Evolutionary conservation across 2,113 vertebrate genomes (phyloP).

Genomic region (cattle (Bos taurus)): DNA sequence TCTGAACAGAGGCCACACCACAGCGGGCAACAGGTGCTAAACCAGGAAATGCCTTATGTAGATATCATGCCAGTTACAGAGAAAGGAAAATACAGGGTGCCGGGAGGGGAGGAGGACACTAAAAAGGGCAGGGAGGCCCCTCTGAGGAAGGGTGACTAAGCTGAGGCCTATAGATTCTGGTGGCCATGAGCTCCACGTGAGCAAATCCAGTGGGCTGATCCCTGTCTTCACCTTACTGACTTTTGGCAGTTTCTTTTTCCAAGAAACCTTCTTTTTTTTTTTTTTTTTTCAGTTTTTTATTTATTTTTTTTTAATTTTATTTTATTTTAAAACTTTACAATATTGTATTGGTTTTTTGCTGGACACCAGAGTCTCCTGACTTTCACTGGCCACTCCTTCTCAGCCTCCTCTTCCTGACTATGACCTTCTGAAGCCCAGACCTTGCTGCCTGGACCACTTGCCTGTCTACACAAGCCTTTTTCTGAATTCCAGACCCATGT

Average conservation of each 20-base stretch:
- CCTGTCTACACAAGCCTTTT: background rate
- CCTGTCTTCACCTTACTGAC: background rate
- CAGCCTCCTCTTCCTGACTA: background rate
- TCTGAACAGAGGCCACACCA: background rate
- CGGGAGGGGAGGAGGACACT: background rate
- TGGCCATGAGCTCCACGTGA: background rate
- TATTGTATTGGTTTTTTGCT: no score
- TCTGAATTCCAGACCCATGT: background rate
- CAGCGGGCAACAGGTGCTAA: background rate
- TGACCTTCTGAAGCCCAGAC: background rate
- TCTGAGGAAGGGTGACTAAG: background rate
- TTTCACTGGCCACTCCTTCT: background rate
- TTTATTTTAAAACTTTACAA: no score
- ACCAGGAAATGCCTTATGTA: background rate
- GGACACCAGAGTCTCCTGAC: background rate
- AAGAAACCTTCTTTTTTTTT: background rate
- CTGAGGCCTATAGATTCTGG: background rate
- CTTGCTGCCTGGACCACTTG: background rate
- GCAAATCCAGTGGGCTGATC: background rate
- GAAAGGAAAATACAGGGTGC: background rate
- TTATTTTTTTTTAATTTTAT: no score
- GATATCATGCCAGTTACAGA: background rate
- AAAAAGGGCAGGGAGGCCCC: fast-evolving
- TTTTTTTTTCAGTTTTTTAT: no score
- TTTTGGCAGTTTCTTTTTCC: background rate